These are phyloP conservation scores for Andrena haemorrhoa DNA, from an alignment of 2,888 invertebrate genomes.

Conservation along the genomic window DNA sequence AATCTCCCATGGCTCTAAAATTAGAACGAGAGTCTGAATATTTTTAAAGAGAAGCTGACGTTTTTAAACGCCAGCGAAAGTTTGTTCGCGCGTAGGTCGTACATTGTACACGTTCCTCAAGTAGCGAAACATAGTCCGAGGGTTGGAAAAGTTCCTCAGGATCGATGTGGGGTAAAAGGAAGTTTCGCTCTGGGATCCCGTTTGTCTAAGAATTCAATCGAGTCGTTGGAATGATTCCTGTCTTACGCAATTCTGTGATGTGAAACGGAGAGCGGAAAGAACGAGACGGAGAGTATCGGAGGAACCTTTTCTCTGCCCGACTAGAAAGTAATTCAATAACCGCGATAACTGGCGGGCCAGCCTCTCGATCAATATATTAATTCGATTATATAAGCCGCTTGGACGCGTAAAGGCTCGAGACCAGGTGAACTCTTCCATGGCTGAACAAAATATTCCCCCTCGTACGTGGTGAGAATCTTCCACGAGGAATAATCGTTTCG, in stretches of 20 bases:
- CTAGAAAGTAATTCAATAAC: slow-evolving; percentile 61
- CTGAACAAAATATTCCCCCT: neutral
- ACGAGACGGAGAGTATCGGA: neutral
- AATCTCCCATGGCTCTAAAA: slow-evolving; percentile 43
- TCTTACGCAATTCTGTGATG: too few species aligned
- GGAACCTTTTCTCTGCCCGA: neutral
- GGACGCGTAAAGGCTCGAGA: slow-evolving; percentile 48
- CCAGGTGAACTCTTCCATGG: slow-evolving; percentile 16
- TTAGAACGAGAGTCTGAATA: slow-evolving; percentile 36
- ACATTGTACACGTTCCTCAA: neutral
- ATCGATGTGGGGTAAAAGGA: neutral
- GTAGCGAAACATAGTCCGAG: neutral
- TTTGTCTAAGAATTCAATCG: neutral
- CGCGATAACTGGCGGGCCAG: slow-evolving; percentile 21
- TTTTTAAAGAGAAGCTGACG: slow-evolving; percentile 13
- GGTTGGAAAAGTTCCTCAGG: neutral
- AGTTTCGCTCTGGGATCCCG: too few species aligned
- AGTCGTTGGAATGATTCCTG: too few species aligned
- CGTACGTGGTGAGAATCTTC: neutral
- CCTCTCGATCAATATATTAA: slow-evolving; percentile 60
- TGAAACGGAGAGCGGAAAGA: neutral
- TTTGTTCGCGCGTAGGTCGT: slow-evolving; percentile 1
- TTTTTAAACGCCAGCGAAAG: slow-evolving; percentile 12
- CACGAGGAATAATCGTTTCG: neutral
- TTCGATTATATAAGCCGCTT: slow-evolving; percentile 66